These are phyloP conservation scores for Dione juno DNA, from an alignment of 2,888 invertebrate species.

Conservation along the genomic window DNA sequence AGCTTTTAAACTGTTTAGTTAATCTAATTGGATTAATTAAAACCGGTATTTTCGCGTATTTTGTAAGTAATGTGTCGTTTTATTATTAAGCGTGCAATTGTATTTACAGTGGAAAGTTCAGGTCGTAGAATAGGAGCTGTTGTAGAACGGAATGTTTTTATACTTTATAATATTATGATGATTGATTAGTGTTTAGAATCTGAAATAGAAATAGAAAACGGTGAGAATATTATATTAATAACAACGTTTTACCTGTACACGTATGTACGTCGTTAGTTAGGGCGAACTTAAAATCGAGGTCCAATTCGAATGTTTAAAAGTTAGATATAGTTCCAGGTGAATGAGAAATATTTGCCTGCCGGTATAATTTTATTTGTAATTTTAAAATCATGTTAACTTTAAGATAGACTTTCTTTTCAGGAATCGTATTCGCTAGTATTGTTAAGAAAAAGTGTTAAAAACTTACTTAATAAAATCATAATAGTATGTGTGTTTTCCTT, in stretches of 20 bases:
- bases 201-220: constrained; percentile 30
- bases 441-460: constrained; percentile 79
- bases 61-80: neutral
- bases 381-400: constrained; percentile 76
- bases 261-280: constrained; percentile 69
- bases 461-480: constrained; percentile 77
- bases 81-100: constrained; percentile 13
- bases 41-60: neutral
- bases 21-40: neutral
- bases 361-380: constrained; percentile 70
- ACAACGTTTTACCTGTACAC: constrained; percentile 54
- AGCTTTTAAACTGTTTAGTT: no score
- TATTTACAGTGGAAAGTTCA: constrained; percentile 23
- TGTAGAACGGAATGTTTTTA: constrained; percentile 44
- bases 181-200: constrained; percentile 36
- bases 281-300: constrained; percentile 80
- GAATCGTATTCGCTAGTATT: constrained; percentile 79
- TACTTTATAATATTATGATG: constrained; percentile 36
- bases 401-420: constrained; percentile 75
- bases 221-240: constrained; percentile 40
- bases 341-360: constrained; percentile 61
- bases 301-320: constrained; percentile 79
- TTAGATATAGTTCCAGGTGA: constrained; percentile 66
- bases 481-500: constrained; percentile 59
- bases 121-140: constrained; percentile 30